A percentile compares a stretch with the other conserved stretches of the same genome.
Evolutionary conservation across 2,113 vertebrate species (phyloP).

Genomic region (Alectura lathami): DNA sequence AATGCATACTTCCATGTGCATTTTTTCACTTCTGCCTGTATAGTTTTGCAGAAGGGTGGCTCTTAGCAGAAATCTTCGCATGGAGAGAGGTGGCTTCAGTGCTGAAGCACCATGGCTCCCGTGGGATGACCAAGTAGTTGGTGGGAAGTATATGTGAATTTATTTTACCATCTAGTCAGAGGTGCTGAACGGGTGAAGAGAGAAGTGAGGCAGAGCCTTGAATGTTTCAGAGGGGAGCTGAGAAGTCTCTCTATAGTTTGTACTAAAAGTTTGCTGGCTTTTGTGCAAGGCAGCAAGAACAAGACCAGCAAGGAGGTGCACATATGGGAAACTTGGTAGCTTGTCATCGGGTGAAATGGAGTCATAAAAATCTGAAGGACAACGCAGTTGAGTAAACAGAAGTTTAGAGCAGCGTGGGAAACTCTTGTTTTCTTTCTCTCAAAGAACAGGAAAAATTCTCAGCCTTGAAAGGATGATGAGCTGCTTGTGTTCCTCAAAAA

Average conservation of each 20-base stretch:
- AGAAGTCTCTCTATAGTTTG: background rate
- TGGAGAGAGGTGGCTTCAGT: background rate
- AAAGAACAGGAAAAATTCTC: background rate
- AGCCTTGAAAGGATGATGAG: background rate
- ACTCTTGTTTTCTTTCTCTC: background rate
- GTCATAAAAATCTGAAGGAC: background rate
- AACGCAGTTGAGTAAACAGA: background rate
- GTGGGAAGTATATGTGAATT: background rate
- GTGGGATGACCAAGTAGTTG: background rate
- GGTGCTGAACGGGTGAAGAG: background rate
- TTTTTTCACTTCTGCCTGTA: background rate
- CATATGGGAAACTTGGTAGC: background rate
- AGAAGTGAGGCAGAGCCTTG: background rate
- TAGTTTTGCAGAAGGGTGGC: background rate
- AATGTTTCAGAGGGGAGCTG: background rate
- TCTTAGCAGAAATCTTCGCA: background rate
- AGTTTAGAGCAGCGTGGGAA: background rate
- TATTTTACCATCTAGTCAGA: background rate
- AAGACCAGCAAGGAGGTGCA: background rate
- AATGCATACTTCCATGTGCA: background rate
- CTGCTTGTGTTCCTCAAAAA: background rate
- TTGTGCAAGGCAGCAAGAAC: background rate
- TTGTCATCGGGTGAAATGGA: background rate
- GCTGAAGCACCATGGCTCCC: background rate
- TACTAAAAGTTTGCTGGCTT: background rate